Evolutionary conservation across 2,797 vertebrate genomes (phyloP), one percentile per base, ranked within the genome.

Genomic region (Lepilemur septentrionalis): DNA sequence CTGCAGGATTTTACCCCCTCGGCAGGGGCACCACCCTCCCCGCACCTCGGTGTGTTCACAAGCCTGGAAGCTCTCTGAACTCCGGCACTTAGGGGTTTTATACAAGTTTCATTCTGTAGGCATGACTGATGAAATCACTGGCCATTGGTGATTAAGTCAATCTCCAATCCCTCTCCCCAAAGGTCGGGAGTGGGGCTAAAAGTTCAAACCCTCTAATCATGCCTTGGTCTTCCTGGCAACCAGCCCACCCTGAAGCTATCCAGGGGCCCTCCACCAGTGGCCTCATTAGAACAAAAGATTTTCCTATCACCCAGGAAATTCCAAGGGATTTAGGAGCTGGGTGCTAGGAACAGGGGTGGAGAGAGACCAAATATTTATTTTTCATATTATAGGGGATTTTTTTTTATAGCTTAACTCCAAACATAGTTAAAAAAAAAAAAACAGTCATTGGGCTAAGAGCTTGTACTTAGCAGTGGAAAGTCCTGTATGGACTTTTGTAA

Each of bases 241-340:
- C 46, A 84, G 69, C n/a, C 48, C 18, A 32, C 18, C 11, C 35
- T 89, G 35, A 90, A 81, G 65, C 80, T 89, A 20, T 23, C 73
- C 43, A 59, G 38, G 32, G 61, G 61, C 61, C 61, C 32, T n/a
- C 61, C 3, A 2, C 61, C 30, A 65, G 50, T 48, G 35, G 15
- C 78, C 50, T 83, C 41, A 1, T 70, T 78, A 63, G 46, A 91
- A 38, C 61, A 70, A 81, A 87, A 88, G 61, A 83, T 83, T 82
- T 61, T 69, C 38, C 41, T 82, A 10, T 63, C 73, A 78, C 38
- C 28, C 70, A 84, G 63, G 57, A 72, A 83, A 91, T 91, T 41
- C 82, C 57, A 57, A 83, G 11, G 76, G 55, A 43, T 67, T 93
- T 93, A 79, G 70, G 22, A 93, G 41, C 63, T 72, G 4, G 52